Evolutionary conservation across 2,113 vertebrate genomes (phyloP), one percentile per base, ranked within the genome.

Genomic region (Entosphenus tridentatus): DNA sequence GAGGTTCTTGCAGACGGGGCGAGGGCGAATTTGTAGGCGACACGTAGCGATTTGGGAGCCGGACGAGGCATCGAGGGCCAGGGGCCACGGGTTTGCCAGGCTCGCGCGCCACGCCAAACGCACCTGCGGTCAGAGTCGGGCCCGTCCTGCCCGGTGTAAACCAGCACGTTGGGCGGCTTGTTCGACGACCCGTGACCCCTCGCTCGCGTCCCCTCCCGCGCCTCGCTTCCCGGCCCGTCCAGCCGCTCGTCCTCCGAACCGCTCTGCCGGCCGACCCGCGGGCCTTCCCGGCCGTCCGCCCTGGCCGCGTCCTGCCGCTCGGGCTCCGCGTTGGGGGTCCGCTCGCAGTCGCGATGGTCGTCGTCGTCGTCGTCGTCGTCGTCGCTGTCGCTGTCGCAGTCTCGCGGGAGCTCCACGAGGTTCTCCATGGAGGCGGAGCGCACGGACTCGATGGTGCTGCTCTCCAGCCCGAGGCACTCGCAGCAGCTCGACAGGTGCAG

Each of bases 401-500:
- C 82, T 0, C 81, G 76, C 0, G 87, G 81, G 8, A 93, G 85
- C 56, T 89, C 84, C 0, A 86, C 83, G 68, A 89, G 86, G 79
- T 89, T 81, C 72, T 98, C 88, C 0, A 76, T 83, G 0, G 89
- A 97, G 1, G 90, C 85, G 18, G 78, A 88, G 72, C 74, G 85
- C 54, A 98, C 83, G 0, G 92, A 90, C 2, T 89, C 83, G 1
- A 98, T 95, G 75, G 93, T 98, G 76, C 85, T 90, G 76, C 74
- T 88, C 73, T 98, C 93, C 5, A 98, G 78, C 71, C 92, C 82
- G 76, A 88, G 75, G 16, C 93, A 98, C 71, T 98, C 90, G 0
- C 80, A 81, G 78, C 93, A 98, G 77, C 84, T 96, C 69, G 83
- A 87, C 3, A 95, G 79, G 72, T 98, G 92, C 55, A 98, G 78